Evolutionary conservation across 2,888 invertebrate species (phyloP).

Genomic region (Leptinotarsa haldemani): DNA sequence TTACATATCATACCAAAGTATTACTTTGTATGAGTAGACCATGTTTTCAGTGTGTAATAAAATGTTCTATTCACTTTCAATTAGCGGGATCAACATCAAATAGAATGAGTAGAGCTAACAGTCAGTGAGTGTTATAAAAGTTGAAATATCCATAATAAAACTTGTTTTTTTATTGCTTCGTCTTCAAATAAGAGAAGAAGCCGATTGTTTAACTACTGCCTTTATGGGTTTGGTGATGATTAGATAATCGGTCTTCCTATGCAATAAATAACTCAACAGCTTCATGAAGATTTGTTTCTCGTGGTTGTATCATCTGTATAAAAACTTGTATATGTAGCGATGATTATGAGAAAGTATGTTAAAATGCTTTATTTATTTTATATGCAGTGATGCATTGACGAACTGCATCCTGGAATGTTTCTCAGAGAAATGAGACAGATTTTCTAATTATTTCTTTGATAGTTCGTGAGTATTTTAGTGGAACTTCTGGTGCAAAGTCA

Average conservation of each 20-base stretch:
- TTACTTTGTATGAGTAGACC: background rate
- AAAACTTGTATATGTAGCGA: slow-evolving; percentile 1
- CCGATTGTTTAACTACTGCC: slow-evolving; percentile 45
- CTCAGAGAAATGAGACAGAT: background rate
- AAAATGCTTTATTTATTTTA: background rate
- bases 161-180: slow-evolving; percentile 29
- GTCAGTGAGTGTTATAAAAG: slow-evolving; percentile 23
- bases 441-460: too few relatives aligned
- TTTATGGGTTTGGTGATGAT: slow-evolving; percentile 45
- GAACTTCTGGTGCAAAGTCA: too few relatives aligned
- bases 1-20: background rate
- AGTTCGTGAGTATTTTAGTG: too few relatives aligned
- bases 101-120: background rate
- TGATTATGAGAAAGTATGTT: background rate
- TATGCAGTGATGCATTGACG: too few relatives aligned
- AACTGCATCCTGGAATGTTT: background rate
- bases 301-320: background rate
- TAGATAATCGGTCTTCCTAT: slow-evolving; percentile 42
- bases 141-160: slow-evolving; percentile 8
- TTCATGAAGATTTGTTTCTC: slow-evolving; percentile 10
- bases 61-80: slow-evolving; percentile 10
- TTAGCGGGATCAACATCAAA: slow-evolving; percentile 18
- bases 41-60: background rate
- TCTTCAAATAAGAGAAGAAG: slow-evolving; percentile 40
- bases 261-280: slow-evolving; percentile 12